Percentiles rank a stretch among this genome's conserved stretches.
phyloP scores from a whole-genome alignment of 1,140 invertebrate genomes.

The Heliconius eleuchia region DNA sequence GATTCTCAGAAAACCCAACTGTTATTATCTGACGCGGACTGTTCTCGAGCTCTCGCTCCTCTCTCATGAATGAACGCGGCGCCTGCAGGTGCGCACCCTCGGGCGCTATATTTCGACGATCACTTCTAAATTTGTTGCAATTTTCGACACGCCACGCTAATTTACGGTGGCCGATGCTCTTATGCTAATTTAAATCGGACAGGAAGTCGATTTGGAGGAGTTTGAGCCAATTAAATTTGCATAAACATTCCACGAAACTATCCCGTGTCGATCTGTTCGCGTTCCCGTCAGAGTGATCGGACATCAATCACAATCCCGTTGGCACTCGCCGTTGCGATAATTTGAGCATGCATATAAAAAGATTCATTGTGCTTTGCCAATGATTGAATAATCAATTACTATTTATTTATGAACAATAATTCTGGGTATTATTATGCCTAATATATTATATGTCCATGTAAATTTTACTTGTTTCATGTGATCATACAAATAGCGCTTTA shows the following conservation, averaged over 20 bases:
- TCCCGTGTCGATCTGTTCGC: constrained; percentile 46
- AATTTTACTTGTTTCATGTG: background rate
- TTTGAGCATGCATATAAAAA: constrained; percentile 64
- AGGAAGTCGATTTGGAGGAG: constrained; percentile 62
- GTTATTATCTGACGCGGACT: constrained; percentile 75
- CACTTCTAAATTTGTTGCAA: constrained; percentile 60
- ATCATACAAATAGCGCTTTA: background rate
- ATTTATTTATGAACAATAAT: constrained; percentile 18
- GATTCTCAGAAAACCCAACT: constrained; percentile 78
- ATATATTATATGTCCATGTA: background rate
- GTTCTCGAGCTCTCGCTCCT: constrained; percentile 69
- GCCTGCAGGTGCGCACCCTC: constrained; percentile 73
- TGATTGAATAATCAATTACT: constrained; percentile 67
- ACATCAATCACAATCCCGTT: constrained; percentile 68
- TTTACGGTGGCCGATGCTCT: constrained; percentile 66
- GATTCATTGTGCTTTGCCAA: constrained; percentile 67
- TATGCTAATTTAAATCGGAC: constrained; percentile 56
- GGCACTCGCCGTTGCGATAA: constrained; percentile 71
- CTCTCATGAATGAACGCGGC: constrained; percentile 75
- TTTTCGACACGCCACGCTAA: constrained; percentile 71
- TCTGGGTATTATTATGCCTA: constrained; percentile 2
- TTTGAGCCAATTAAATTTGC: constrained; percentile 55
- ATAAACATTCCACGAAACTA: constrained; percentile 44
- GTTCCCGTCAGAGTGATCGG: constrained; percentile 44
- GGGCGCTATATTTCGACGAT: constrained; percentile 65